Evolutionary conservation across 2,888 invertebrate genomes (phyloP), one percentile per base, ranked within the genome.

Genomic region (Clusia tigrina): DNA sequence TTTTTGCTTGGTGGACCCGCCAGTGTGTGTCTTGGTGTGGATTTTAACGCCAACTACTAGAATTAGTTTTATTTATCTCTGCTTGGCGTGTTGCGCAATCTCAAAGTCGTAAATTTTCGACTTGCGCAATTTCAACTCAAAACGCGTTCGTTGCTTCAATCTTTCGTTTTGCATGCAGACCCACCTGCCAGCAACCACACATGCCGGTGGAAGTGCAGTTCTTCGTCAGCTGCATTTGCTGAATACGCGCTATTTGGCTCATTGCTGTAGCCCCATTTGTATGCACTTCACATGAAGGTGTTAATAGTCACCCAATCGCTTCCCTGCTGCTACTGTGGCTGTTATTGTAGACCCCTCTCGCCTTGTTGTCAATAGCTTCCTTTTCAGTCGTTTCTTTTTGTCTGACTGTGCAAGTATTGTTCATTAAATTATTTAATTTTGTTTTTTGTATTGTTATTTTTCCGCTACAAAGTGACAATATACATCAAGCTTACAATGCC

Each of bases 91-190:
- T n/a, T n/a, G n/a, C n/a, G n/a, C n/a, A n/a, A n/a, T n/a, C n/a
- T n/a, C n/a, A n/a, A n/a, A n/a, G n/a, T n/a, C n/a, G n/a, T n/a
- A n/a, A n/a, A n/a, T n/a, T n/a, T n/a, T n/a, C n/a, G n/a, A n/a
- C n/a, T n/a, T n/a, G 12, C 32, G 12, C 6, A 32, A 42, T n/a
- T 42, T 42, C n/a, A 17, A 15, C n/a, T 42, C 9, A 42, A 10
- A 42, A 42, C n/a, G 42, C 42, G 78, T 78, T 76, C 70, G 79
- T 76, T 73, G 66, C 76, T 79, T 70, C 68, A 77, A 73, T 78
- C 72, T 71, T 80, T 79, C 65, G 74, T 73, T 71, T 78, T 63
- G 54, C 48, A 51, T 5, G n/a, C n/a, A 9, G 32, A 32, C 6
- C 6, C 6, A 32, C 12, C 12, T 32, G 32, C 6, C 32, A 32